These are phyloP conservation scores for Chymomyza caudatula DNA, from an alignment of 2,888 invertebrate species.

Conservation along the genomic window DNA sequence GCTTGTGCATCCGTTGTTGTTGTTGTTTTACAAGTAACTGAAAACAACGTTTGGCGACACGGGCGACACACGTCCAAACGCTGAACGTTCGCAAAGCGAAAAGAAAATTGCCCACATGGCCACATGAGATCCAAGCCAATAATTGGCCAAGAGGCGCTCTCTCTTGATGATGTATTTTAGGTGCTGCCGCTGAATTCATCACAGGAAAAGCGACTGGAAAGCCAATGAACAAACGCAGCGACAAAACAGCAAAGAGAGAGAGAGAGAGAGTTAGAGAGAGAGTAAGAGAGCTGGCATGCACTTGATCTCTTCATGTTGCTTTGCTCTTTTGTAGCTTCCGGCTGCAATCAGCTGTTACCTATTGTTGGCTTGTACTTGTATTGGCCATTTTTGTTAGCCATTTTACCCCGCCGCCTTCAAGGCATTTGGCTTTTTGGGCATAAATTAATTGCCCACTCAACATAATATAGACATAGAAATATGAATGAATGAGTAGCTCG, in stretches of 20 bases:
- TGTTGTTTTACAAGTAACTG: conserved; percentile 26
- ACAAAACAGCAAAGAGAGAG: conserved; percentile 19
- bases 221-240: conserved; percentile 34
- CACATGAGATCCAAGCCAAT: conserved; percentile 34
- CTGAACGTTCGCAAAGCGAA: conserved; percentile 69
- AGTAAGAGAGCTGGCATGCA: not conserved
- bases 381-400: conserved; percentile 27
- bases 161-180: conserved; percentile 5
- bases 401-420: not conserved
- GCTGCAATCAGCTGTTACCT: conserved; percentile 58
- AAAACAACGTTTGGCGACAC: conserved; percentile 59
- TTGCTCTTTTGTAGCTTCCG: not conserved
- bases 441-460: conserved; percentile 34
- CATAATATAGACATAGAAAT: conserved; percentile 54
- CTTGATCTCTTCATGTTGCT: conserved; percentile 4
- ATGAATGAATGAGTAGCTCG: conserved; percentile 54
- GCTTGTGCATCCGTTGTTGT: not conserved
- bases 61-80: conserved; percentile 58
- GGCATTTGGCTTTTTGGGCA: conserved; percentile 43
- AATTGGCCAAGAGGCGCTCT: conserved; percentile 9
- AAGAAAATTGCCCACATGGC: conserved; percentile 48
- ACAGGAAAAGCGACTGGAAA: conserved; percentile 47
- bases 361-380: conserved; percentile 21
- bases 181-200: conserved; percentile 55
- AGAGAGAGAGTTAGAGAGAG: conserved; percentile 5